Conservation (phyloP, 2,113 vertebrate genomes). For the Labeo rohita region DNA sequence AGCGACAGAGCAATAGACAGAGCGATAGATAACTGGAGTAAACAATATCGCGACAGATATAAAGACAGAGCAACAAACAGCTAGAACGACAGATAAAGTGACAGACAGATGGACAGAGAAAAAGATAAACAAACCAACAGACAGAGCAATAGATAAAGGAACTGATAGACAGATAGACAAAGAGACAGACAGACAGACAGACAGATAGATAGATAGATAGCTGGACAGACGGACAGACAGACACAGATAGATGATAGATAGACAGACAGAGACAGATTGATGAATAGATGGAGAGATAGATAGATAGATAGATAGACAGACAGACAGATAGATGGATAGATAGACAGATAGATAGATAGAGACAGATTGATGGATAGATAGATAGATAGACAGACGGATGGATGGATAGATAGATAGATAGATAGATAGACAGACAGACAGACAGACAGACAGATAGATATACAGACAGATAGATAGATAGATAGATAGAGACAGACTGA, state of each 20-base stretch:
- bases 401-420: neutral
- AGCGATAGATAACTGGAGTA: neutral
- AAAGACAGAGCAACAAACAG: slow-evolving; percentile 38
- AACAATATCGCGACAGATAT: no score
- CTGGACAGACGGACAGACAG: slow-evolving; percentile 16
- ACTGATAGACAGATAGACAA: no score
- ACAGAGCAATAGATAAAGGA: neutral
- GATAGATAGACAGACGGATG: slow-evolving; percentile 50
- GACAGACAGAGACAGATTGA: slow-evolving; percentile 38
- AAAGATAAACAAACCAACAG: neutral
- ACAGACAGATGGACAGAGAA: neutral
- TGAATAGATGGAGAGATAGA: neutral
- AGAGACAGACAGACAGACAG: neutral
- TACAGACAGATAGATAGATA: neutral
- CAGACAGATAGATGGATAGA: slow-evolving; percentile 6
- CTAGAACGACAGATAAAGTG: slow-evolving; percentile 2
- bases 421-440: no score
- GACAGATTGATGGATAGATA: neutral
- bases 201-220: slow-evolving; percentile 46
- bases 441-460: neutral
- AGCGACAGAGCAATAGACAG: slow-evolving; percentile 30
- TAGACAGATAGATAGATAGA: neutral
- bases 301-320: neutral
- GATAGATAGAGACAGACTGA: neutral
- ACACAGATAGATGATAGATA: neutral